Base-by-base conservation (phyloP, 2,888 invertebrate genomes). In the Amblyjoppa proteus region DNA sequence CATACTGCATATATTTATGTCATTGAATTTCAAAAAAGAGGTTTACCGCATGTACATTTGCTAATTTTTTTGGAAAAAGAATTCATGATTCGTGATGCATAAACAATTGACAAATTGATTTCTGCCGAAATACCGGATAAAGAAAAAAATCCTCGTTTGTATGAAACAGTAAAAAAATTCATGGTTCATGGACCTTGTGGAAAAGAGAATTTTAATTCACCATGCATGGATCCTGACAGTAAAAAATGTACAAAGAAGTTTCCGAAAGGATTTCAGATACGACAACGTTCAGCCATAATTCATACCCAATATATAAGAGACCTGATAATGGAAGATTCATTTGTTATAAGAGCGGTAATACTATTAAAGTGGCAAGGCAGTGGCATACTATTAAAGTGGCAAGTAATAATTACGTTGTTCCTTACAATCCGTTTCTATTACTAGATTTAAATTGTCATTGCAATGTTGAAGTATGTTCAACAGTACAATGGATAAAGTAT, bases 11-110 rank as follows among this genome's bases (percentile, higher is more conserved):
- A 31, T 28, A 74, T 74, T 28, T 61, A 74, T 9, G 74, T 74
- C 6, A 92, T 92, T 20, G 92, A 92, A 85, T 93, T 91, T 86
- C 91, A 92, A 80, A 92, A 92, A 84, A 82, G 28, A 31, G 28
- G 28, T 31, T 28, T 28, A 2, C 28, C 28, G 0, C 28, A 31
- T 31, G 3, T 31, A 31, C 74, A 74, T 74, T 28, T 74, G 16
- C 28, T 61, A 25, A 13, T 74, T 51, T 87, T 87, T 82, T 81
- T 92, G 76, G 73, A 83, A 56, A 76, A 87, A 74, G 74, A 90
- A 70, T 90, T 90, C 80, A 92, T 92, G 81, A 76, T 87, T 56
- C 84, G 86, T 13, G 84, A 86, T 81, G 38, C 80, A 25, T 88
- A 89, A 66, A 56, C 84, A 1, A 69, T 88, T 25, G 88, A 90